Base-by-base conservation (phyloP, 2,797 vertebrate species). In the Tangara arthus region DNA sequence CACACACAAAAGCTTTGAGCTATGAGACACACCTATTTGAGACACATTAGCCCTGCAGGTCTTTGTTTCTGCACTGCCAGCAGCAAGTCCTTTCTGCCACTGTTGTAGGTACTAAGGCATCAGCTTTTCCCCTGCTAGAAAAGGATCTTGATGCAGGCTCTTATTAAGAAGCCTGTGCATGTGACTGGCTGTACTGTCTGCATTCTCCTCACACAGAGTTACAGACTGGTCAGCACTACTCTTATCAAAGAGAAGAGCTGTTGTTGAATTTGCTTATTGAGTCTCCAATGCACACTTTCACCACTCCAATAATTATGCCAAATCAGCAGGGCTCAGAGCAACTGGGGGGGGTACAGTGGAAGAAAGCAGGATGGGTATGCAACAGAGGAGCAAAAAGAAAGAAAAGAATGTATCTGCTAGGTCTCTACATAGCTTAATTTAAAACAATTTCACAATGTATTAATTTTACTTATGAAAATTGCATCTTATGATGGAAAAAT, bases 341-440 rank as follows among this genome's bases (percentile, higher is more conserved):
- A 15, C 28, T 4, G 8, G 8, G 4, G 9, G 9, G 7, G 10
- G 9, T 2, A 42, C 8, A 11, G 20, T 8, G 14, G 21, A 73
- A 89, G n/a, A 86, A 78, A 83, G 44, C 6, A 72, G 39, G 17
- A 78, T 8, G 41, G 53, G 34, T 79, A 44, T 1, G 4, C 52
- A 93, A 88, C 15, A 76, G 47, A 94, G n/a, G 41, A 93, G 70
- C 44, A 93, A 83, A 83, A 75, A 92, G 32, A 83, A 87, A 90
- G 22, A 68, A 39, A 61, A 84, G 3, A 18, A 65, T 17, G 32
- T 39, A 72, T 39, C 86, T 70, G 7, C 46, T 88, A 75, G 28
- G 71, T 71, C 30, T 86, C 53, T 41, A 56, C 32, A 59, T 13
- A 63, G 32, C 47, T 65, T 88, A 75, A 84, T 84, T 50, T 30